Evolutionary conservation across 2,113 vertebrate species (phyloP).

Genomic region (Verasper variegatus): DNA sequence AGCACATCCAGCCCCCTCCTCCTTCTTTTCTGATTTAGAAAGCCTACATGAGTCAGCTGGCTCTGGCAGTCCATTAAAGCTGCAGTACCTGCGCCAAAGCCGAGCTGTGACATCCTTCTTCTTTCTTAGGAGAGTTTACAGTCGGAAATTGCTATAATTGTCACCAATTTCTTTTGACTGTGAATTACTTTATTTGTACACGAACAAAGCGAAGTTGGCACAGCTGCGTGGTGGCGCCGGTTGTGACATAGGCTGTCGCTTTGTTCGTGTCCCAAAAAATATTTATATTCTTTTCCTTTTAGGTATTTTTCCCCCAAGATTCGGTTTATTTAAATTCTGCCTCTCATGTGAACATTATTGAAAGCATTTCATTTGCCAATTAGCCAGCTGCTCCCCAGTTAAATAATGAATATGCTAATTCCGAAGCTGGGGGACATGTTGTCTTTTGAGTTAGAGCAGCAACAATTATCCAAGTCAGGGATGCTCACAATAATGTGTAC

Average conservation of each 20-base stretch:
- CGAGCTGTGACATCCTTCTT: constrained; percentile 4
- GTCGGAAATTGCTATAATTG: constrained; percentile 20
- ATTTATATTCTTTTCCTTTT: constrained; percentile 59
- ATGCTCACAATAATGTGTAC: constrained; percentile 24
- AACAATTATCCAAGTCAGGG: constrained; percentile 69
- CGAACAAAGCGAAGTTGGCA: constrained; percentile 25
- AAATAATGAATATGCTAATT: constrained; percentile 81
- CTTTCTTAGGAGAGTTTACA: constrained; percentile 14
- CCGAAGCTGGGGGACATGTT: constrained; percentile 74
- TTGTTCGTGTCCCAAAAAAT: constrained; percentile 26
- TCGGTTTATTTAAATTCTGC: constrained; percentile 74
- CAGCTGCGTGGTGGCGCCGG: constrained; percentile 8
- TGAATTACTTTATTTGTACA: constrained; percentile 47
- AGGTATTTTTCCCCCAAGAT: constrained; percentile 64
- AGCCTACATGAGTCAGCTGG: constrained; percentile 63
- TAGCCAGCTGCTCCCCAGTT: constrained; percentile 77
- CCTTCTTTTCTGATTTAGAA: constrained; percentile 71
- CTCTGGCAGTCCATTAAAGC: constrained; percentile 66
- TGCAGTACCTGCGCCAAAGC: constrained; percentile 49
- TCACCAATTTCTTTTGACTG: constrained; percentile 26
- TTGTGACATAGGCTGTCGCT: constrained; percentile 44
- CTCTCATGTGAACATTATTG: constrained; percentile 74
- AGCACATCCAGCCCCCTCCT: constrained; percentile 42
- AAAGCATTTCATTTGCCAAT: constrained; percentile 79
- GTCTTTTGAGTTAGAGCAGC: constrained; percentile 66